phyloP scores from a whole-genome alignment of 1,140 invertebrate genomes.

The Trinorchestia longiramus region DNA sequence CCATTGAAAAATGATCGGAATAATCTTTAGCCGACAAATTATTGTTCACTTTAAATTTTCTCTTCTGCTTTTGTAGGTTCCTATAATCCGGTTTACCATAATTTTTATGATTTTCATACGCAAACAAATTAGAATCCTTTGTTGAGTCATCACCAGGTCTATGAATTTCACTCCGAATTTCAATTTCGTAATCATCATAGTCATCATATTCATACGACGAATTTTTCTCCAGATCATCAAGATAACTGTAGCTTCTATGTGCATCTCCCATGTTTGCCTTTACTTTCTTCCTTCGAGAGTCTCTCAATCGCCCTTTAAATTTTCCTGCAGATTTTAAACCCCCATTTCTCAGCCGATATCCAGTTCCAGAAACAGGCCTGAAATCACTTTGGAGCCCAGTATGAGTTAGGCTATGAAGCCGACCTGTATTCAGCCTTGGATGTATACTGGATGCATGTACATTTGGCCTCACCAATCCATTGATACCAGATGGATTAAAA shows the following conservation, averaged over 20 bases:
- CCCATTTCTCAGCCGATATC: background rate
- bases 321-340: background rate
- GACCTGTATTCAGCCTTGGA: background rate
- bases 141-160: background rate
- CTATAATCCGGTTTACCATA: background rate
- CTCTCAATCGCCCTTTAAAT: background rate
- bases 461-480: background rate
- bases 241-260: background rate
- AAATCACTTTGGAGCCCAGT: background rate
- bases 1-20: background rate
- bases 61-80: background rate
- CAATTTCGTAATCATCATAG: constrained; percentile 14
- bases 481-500: background rate
- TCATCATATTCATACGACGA: background rate
- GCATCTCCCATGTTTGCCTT: background rate
- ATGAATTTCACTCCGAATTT: background rate
- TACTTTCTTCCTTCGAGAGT: background rate
- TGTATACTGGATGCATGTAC: background rate
- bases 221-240: background rate
- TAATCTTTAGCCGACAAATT: background rate
- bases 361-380: background rate
- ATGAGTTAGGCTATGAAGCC: constrained; percentile 10
- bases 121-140: background rate
- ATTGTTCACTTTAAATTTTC: background rate
- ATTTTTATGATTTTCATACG: background rate